Evolutionary conservation across 2,888 invertebrate genomes (phyloP).

Genomic region (Caprella mutica): DNA sequence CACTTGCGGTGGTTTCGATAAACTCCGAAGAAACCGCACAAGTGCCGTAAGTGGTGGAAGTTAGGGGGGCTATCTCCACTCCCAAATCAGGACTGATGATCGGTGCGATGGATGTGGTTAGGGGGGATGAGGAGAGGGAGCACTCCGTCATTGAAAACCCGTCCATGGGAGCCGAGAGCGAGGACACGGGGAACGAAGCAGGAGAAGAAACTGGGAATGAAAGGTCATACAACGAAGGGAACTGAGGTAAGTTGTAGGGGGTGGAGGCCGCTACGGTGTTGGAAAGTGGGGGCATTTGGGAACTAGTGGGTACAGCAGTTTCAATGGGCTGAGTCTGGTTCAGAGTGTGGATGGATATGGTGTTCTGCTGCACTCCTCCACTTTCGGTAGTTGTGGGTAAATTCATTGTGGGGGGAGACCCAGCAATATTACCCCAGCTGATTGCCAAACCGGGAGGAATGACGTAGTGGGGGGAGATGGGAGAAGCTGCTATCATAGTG

Average conservation of each 20-base stretch:
- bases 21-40: too few relatives aligned
- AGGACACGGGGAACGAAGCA: not conserved
- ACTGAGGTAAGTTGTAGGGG: too few relatives aligned
- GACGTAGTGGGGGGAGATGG: conserved; percentile 30
- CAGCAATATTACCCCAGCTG: conserved; percentile 6
- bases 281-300: not conserved
- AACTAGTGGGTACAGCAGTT: not conserved
- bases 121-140: not conserved
- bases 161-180: not conserved
- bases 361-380: too few relatives aligned
- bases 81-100: conserved; percentile 1
- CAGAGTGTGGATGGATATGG: conserved; percentile 4
- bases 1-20: too few relatives aligned
- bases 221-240: too few relatives aligned
- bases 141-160: not conserved
- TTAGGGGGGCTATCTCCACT: not conserved
- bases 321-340: not conserved
- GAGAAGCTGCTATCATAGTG: conserved; percentile 14
- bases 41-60: not conserved
- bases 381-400: not conserved
- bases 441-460: conserved; percentile 4
- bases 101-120: not conserved
- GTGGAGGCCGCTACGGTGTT: not conserved
- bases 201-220: not conserved
- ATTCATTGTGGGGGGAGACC: not conserved